A percentile compares a stretch with the other conserved stretches of the same genome.
Evolutionary conservation across 2,888 invertebrate species (phyloP).

Genomic region (Ectemnius continuus): DNA sequence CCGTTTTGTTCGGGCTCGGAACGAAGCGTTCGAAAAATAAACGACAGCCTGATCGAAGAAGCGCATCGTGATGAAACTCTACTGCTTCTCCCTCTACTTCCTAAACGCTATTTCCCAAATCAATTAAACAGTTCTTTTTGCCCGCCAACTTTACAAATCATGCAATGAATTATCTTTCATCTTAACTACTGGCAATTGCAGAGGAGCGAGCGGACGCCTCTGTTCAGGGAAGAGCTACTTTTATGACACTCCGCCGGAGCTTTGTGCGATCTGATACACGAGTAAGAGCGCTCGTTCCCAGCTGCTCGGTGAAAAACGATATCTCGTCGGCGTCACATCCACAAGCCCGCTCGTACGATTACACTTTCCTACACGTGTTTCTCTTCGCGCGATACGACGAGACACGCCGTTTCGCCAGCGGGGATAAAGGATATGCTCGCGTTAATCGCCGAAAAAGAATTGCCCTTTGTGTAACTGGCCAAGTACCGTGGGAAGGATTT

Average conservation of each 20-base stretch:
- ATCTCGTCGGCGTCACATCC: background rate
- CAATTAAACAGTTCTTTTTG: background rate
- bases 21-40: conserved; percentile 48
- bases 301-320: background rate
- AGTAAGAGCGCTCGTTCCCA: background rate
- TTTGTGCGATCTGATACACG: conserved; percentile 3
- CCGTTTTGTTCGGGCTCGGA: conserved; percentile 38
- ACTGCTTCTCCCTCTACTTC: background rate
- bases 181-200: too few species aligned
- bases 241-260: background rate
- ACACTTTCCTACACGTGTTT: background rate
- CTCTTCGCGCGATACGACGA: background rate
- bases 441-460: conserved; percentile 5
- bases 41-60: conserved; percentile 17
- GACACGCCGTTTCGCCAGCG: too few species aligned
- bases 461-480: background rate
- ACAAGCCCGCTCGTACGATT: background rate
- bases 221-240: background rate
- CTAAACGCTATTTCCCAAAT: background rate
- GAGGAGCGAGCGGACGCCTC: background rate
- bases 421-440: background rate
- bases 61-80: background rate
- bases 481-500: background rate
- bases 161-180: too few species aligned
- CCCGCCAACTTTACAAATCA: too few species aligned